phyloP scores from a whole-genome alignment of 1,140 invertebrate species.

The Bombus soroeensis region DNA sequence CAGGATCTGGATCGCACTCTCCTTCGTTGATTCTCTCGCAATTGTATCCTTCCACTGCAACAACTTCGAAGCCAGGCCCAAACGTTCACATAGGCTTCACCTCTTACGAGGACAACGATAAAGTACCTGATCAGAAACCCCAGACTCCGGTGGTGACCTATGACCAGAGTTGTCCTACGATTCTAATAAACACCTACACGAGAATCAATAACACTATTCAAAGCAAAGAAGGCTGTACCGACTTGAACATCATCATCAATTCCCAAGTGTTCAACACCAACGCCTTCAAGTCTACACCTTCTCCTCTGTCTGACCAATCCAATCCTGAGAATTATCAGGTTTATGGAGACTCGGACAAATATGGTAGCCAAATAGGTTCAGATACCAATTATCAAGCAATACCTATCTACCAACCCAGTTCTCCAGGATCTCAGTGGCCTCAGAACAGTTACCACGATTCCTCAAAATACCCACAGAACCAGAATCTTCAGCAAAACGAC shows the following conservation, averaged over 20 bases:
- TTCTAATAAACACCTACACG: conserved; percentile 79
- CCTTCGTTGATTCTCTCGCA: neutral
- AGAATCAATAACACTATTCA: conserved; percentile 79
- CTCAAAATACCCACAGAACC: conserved; percentile 23
- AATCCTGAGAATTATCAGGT: neutral
- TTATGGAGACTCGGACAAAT: conserved; percentile 53
- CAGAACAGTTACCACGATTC: conserved; percentile 17
- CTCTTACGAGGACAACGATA: conserved; percentile 62
- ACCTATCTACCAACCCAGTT: neutral
- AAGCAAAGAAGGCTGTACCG: conserved; percentile 80
- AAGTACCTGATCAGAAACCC: conserved; percentile 36
- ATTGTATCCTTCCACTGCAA: neutral
- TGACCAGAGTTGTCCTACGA: conserved; percentile 75
- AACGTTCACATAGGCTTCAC: conserved; percentile 80
- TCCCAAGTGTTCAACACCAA: conserved; percentile 79
- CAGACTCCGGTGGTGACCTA: neutral
- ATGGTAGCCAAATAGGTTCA: conserved; percentile 18
- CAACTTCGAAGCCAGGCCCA: conserved; percentile 24
- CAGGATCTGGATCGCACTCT: neutral
- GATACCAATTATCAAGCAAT: neutral
- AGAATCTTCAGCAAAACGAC: neutral
- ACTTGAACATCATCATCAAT: conserved; percentile 81
- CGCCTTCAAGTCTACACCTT: conserved; percentile 55
- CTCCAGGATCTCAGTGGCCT: neutral
- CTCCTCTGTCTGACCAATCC: neutral